Percentiles rank a stretch among this genome's conserved stretches.
phyloP scores from a whole-genome alignment of 2,888 invertebrate genomes.

The Dioctria rufipes region DNA sequence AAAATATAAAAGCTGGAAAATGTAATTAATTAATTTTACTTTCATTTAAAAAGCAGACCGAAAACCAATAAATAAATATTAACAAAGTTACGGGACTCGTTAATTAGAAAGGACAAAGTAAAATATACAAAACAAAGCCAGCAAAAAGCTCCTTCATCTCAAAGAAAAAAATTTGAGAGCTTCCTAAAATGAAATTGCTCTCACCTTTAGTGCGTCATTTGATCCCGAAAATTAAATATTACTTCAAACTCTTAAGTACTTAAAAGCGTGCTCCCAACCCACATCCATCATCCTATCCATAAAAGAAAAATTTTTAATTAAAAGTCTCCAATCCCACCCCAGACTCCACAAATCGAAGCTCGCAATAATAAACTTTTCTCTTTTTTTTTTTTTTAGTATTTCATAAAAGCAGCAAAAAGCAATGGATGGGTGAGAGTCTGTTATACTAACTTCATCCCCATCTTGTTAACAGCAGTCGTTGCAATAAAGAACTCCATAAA shows the following conservation, averaged over 20 bases:
- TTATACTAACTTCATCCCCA: slow-evolving; percentile 24
- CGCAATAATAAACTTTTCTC: slow-evolving; percentile 37
- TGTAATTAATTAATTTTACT: no score
- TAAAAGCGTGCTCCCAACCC: slow-evolving; percentile 24
- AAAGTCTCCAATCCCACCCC: not conserved
- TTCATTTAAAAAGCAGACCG: no score
- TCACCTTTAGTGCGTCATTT: slow-evolving; percentile 40
- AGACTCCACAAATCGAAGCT: slow-evolving; percentile 16
- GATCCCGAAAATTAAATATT: slow-evolving; percentile 35
- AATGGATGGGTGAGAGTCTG: not conserved
- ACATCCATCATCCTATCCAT: slow-evolving; percentile 26
- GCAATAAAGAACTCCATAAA: slow-evolving; percentile 63
- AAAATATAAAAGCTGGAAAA: no score
- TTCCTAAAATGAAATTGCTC: slow-evolving; percentile 31
- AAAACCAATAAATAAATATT: no score
- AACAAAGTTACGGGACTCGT: no score
- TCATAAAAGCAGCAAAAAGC: slow-evolving; percentile 28
- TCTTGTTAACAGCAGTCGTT: slow-evolving; percentile 55
- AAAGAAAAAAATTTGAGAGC: not conserved
- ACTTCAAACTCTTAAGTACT: slow-evolving; percentile 22
- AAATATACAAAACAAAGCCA: no score
- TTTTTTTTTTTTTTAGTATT: not conserved
- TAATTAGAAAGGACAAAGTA: no score
- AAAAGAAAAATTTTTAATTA: slow-evolving; percentile 1
- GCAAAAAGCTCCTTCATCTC: not conserved